Conservation (phyloP, 2,888 invertebrate genomes). For the Prosapia bicincta region DNA sequence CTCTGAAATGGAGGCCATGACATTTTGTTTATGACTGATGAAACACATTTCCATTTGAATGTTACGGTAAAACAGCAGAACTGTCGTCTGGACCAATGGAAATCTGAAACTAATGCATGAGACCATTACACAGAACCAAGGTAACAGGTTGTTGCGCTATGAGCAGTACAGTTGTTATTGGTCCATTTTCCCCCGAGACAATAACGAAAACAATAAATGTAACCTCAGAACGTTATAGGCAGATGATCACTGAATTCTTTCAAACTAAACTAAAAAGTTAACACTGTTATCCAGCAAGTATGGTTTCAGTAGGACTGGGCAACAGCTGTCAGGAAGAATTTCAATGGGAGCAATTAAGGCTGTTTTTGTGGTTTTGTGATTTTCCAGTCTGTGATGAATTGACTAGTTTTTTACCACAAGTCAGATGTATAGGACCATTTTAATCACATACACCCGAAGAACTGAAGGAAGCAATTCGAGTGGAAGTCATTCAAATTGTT, state of each 20-base stretch:
- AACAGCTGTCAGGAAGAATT: background rate
- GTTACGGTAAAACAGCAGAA: background rate
- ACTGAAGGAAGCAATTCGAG: background rate
- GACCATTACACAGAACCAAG: background rate
- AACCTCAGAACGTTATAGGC: background rate
- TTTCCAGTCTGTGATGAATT: background rate
- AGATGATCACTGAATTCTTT: background rate
- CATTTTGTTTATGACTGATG: too few relatives aligned
- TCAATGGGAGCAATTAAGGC: background rate
- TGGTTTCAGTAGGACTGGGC: background rate
- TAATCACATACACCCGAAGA: background rate
- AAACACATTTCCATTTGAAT: background rate
- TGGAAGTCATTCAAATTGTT: background rate
- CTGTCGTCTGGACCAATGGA: background rate
- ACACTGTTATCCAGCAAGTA: background rate
- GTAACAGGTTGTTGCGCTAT: background rate
- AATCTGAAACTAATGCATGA: background rate
- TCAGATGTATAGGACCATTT: too few relatives aligned
- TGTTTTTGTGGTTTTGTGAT: too few relatives aligned
- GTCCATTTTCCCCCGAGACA: background rate
- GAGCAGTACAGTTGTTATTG: background rate
- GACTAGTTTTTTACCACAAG: background rate
- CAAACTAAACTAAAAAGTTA: too few relatives aligned
- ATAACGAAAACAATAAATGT: background rate
- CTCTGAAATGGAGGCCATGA: too few relatives aligned